A percentile compares a stretch with the other conserved stretches of the same genome.
Evolutionary conservation across 1,140 invertebrate genomes (phyloP).

Genomic region (Drosophila serrata): DNA sequence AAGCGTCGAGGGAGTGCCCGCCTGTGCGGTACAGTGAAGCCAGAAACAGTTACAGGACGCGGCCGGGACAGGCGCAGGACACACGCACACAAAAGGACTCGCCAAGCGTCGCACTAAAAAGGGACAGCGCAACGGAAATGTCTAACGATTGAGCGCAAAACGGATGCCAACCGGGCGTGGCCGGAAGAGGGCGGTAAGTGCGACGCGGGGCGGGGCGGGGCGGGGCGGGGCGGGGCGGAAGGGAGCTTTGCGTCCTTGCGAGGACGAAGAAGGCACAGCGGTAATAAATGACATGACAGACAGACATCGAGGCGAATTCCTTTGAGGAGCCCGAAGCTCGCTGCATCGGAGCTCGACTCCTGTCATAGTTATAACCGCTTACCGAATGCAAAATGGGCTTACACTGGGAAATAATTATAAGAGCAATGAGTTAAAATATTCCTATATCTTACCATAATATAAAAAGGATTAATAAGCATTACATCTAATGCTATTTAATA

Average conservation of each 20-base stretch:
- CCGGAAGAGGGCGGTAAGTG: constrained; percentile 27
- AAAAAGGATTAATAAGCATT: too few species aligned
- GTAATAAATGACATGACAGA: constrained; percentile 80
- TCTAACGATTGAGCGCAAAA: constrained; percentile 79
- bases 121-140: constrained; percentile 79
- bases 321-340: constrained; percentile 50
- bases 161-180: constrained; percentile 50
- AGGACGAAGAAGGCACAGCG: constrained; percentile 22
- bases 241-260: neutral
- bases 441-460: neutral
- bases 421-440: neutral
- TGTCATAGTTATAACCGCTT: constrained; percentile 67
- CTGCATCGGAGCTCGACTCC: constrained; percentile 54
- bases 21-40: constrained; percentile 29
- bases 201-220: neutral
- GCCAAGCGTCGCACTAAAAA: constrained; percentile 67
- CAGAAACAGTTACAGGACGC: constrained; percentile 28
- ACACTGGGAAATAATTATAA: neutral
- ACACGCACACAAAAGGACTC: constrained; percentile 67
- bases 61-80: constrained; percentile 22
- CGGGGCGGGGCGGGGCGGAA: neutral
- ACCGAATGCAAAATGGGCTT: constrained; percentile 68
- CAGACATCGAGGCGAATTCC: constrained; percentile 71
- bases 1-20: constrained; percentile 29
- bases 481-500: too few species aligned